Evolutionary conservation across 2,113 vertebrate genomes (phyloP).

Genomic region (Sarotherodon lohbergeri): DNA sequence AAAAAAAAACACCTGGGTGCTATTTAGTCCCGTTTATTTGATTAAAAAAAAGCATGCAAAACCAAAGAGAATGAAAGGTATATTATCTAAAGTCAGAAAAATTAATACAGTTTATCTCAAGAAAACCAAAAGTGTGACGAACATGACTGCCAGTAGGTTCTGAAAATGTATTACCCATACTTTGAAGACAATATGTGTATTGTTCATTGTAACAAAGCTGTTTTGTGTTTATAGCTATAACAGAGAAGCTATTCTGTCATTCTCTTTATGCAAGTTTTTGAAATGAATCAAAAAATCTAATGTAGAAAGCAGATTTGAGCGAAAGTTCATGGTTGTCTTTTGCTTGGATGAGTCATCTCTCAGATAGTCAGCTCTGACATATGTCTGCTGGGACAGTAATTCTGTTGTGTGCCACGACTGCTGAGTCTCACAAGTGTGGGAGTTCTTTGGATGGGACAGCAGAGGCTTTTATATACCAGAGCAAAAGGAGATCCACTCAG

Average conservation of each 20-base stretch:
- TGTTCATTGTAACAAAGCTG: not conserved
- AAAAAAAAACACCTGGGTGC: accelerated
- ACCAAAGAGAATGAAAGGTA: not conserved
- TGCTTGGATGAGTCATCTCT: not conserved
- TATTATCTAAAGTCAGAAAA: not conserved
- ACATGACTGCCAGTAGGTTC: accelerated
- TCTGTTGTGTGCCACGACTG: not conserved
- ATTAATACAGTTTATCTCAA: not conserved
- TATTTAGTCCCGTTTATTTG: accelerated
- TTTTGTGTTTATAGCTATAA: accelerated
- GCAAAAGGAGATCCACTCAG: not conserved
- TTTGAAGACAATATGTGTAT: not conserved
- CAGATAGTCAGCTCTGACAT: not conserved
- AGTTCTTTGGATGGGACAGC: not conserved
- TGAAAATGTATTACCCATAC: accelerated
- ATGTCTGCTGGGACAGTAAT: not conserved
- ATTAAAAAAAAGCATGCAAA: not conserved
- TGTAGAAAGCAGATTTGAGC: not conserved
- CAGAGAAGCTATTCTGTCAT: not conserved
- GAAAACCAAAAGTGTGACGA: accelerated
- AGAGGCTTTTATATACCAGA: not conserved
- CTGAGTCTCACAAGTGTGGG: not conserved
- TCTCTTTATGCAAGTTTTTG: not conserved
- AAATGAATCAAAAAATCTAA: not conserved
- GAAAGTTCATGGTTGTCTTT: too few species aligned